Base-by-base conservation (phyloP, 2,113 vertebrate species). In the Bufo gargarizans region DNA sequence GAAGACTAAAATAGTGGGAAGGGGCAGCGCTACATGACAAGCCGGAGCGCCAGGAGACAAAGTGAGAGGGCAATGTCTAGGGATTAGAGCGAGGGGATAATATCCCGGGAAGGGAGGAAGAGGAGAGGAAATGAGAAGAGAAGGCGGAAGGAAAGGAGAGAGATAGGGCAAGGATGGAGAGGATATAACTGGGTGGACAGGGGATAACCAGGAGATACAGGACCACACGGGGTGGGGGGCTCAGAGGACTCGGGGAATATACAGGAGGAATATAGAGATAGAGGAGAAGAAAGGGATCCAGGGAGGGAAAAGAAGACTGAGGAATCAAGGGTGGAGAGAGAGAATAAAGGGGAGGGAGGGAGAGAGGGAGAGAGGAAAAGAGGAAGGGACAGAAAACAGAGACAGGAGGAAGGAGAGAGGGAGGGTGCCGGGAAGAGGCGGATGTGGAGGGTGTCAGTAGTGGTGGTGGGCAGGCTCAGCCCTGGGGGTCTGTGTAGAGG, bases 351-450 rank as follows among this genome's bases (percentile, higher is more conserved):
- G 79, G 61, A 80, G 86, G 77, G 79, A 82, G 84, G 74, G 84
- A 49, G 83, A 86, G 79, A 85, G 86, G 65, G 79, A 82, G 77
- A 58, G 65, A 74, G 79, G 33, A 33, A 79, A 56, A 85, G 59
- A 89, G 82, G 69, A 80, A 80, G 71, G 82, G 76, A 59, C 50
- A 84, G 33, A 89, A 81, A 82, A 47, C 63, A 86, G 17, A 89
- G 83, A 86, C 80, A 72, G 71, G 77, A 83, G 80, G 87, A 80
- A 88, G 84, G 84, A 86, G 76, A 65, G 88, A 79, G 84, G 88
- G 88, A 86, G 82, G 88, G 88, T 72, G 88, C 77, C 61, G 84
- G 84, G 74, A 82, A 89, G 88, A 89, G 82, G 88, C 82, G 88
- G 84, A 86, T 82, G 84, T 85, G 84, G 84, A 86, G 84, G 88